These are phyloP conservation scores for Echiichthys vipera DNA, from an alignment of 2,797 vertebrate genomes.

Conservation along the genomic window DNA sequence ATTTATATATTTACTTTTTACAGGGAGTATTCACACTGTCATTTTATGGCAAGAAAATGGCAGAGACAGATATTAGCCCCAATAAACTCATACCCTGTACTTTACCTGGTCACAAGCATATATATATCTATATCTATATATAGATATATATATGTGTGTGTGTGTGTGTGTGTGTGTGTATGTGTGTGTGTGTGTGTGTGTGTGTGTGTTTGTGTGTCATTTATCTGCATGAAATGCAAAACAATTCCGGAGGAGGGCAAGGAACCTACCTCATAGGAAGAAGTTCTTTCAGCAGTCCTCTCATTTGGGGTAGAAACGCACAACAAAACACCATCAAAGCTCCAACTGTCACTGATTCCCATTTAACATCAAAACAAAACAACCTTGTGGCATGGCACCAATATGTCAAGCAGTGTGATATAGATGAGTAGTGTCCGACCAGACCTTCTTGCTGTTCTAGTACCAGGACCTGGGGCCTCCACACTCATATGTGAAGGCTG, in stretches of 20 bases:
- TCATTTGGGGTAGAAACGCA: no score
- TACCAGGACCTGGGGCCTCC: constrained; percentile 25
- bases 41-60: neutral
- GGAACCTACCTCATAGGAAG: no score
- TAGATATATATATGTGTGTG: no score
- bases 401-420: neutral
- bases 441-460: neutral
- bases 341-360: no score
- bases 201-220: no score
- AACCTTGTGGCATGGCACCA: neutral
- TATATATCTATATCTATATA: no score
- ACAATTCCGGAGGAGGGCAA: neutral
- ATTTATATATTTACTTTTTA: neutral
- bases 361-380: neutral
- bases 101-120: neutral
- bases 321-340: no score
- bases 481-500: neutral
- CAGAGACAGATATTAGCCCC: no score
- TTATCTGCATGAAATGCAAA: neutral
- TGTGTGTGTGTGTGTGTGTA: no score
- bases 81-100: neutral
- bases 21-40: neutral
- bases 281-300: no score
- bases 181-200: no score
- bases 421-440: neutral